These are phyloP conservation scores for Agelaius tricolor DNA, from an alignment of 2,113 vertebrate genomes.

Conservation along the genomic window DNA sequence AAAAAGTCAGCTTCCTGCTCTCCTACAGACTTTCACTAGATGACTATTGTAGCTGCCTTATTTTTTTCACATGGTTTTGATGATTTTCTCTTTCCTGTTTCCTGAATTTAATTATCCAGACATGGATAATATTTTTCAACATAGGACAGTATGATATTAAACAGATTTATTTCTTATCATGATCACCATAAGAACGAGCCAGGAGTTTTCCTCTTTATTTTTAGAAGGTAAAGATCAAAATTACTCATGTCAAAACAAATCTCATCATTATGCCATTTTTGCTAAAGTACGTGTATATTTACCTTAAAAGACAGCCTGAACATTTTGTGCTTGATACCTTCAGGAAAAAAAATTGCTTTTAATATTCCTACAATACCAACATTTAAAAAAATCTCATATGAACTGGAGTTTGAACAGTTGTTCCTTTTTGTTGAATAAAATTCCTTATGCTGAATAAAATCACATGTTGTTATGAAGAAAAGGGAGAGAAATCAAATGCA, in stretches of 20 bases:
- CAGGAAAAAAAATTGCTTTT: not conserved
- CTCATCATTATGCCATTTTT: not conserved
- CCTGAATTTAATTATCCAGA: not conserved
- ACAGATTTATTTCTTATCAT: not conserved
- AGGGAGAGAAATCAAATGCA: not conserved
- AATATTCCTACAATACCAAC: not conserved
- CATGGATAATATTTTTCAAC: not conserved
- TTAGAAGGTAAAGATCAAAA: not conserved
- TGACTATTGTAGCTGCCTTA: not conserved
- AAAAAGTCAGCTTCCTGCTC: not conserved
- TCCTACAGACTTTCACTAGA: not conserved
- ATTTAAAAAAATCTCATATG: rapidly evolving
- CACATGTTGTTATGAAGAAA: not conserved
- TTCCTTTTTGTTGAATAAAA: not conserved
- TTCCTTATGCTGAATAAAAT: not conserved
- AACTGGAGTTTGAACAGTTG: not conserved
- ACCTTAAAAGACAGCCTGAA: not conserved
- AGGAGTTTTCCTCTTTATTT: not conserved
- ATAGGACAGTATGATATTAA: not conserved
- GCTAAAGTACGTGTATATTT: not conserved
- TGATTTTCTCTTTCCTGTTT: not conserved
- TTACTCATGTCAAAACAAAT: not conserved
- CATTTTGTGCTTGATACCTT: not conserved
- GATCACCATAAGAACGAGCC: not conserved
- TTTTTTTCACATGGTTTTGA: not conserved